phyloP scores from a whole-genome alignment of 1,140 invertebrate genomes.

The Mya arenaria region DNA sequence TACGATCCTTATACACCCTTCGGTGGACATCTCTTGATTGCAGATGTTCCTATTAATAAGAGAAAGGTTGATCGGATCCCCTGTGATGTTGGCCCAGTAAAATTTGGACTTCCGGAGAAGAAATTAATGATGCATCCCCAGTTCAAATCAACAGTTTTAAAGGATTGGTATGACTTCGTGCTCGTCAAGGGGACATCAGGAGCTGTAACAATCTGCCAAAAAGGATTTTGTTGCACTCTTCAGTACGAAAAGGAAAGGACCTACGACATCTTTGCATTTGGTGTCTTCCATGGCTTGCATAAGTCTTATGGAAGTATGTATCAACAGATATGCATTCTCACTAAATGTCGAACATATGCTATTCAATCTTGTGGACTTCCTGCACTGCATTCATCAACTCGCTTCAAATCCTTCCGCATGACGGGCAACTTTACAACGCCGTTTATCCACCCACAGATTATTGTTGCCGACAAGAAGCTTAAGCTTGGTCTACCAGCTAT shows the following conservation, averaged over 20 bases:
- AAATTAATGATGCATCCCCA: constrained; percentile 1
- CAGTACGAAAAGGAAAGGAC: constrained; percentile 50
- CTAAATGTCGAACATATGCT: constrained; percentile 63
- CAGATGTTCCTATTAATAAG: constrained; percentile 55
- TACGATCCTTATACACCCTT: constrained; percentile 43
- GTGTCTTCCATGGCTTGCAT: constrained; percentile 71
- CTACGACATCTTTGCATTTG: constrained; percentile 67
- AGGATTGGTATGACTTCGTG: constrained; percentile 65
- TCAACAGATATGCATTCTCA: constrained; percentile 70
- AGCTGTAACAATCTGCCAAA: constrained; percentile 58
- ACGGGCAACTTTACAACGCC: constrained; percentile 63
- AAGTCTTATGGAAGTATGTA: constrained; percentile 66
- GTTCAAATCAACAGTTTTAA: constrained; percentile 56
- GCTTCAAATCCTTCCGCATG: constrained; percentile 60
- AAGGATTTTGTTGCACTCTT: constrained; percentile 65
- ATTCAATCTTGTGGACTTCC: constrained; percentile 57
- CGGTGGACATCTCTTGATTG: constrained; percentile 60
- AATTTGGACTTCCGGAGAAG: constrained; percentile 18
- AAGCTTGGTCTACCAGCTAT: constrained; percentile 32
- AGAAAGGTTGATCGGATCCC: not conserved
- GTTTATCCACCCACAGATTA: constrained; percentile 69
- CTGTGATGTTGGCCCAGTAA: constrained; percentile 12
- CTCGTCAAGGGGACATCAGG: constrained; percentile 39
- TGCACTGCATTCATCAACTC: constrained; percentile 48
- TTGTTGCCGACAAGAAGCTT: constrained; percentile 42